Evolutionary conservation across 2,888 invertebrate species (phyloP).

Genomic region (Parascotia fuliginaria): DNA sequence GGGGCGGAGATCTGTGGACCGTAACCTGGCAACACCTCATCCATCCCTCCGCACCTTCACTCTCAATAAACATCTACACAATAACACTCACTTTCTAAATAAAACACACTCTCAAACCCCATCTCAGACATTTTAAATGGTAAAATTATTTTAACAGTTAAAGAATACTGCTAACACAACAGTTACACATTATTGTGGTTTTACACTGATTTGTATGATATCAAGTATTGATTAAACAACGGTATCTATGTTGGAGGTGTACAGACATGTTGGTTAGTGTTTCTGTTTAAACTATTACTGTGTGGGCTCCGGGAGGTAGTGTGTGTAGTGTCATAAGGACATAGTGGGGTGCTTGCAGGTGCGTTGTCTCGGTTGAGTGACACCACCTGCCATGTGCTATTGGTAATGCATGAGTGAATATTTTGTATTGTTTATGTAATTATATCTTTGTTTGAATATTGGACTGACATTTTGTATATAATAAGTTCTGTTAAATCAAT

Average conservation of each 20-base stretch:
- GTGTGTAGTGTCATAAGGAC: conserved; percentile 59
- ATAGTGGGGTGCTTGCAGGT: conserved; percentile 75
- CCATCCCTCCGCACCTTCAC: conserved; percentile 65
- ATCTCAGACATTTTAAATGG: conserved; percentile 76
- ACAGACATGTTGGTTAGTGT: conserved; percentile 50
- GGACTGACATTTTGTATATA: conserved; percentile 20
- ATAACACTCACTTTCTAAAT: conserved; percentile 82
- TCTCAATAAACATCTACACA: conserved; percentile 58
- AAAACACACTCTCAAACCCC: conserved; percentile 83
- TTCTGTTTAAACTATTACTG: conserved; percentile 49
- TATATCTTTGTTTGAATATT: conserved; percentile 24
- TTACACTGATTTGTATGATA: conserved; percentile 58
- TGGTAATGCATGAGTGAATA: conserved; percentile 67
- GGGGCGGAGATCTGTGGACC: conserved; percentile 67
- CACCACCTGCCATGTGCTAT: conserved; percentile 74
- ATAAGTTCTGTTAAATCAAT: conserved; percentile 3
- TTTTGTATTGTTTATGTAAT: conserved; percentile 48
- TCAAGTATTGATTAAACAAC: conserved; percentile 81
- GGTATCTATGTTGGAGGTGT: conserved; percentile 63
- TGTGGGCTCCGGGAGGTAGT: conserved; percentile 49
- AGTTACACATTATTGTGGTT: conserved; percentile 67
- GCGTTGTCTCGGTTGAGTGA: conserved; percentile 66
- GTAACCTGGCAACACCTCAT: conserved; percentile 83
- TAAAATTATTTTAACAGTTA: conserved; percentile 45
- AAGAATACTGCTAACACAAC: conserved; percentile 51